Evolutionary conservation across 2,113 vertebrate genomes (phyloP), one percentile per base, ranked within the genome.

Genomic region (Platysternon megacephalum): DNA sequence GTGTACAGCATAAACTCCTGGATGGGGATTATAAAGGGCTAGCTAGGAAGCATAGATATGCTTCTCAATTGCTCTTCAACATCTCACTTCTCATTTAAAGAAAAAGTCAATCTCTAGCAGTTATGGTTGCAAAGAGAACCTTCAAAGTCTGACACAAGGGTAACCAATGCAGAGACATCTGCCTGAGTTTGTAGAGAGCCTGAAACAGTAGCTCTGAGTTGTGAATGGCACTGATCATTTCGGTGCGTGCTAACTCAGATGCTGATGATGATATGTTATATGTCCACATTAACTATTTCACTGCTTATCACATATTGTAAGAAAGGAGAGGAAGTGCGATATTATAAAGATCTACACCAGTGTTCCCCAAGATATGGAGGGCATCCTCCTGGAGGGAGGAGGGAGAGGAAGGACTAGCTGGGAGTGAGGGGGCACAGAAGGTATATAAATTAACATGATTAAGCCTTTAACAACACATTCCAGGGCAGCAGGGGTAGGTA

Each of bases 81-180:
- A 35, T 42, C 10, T 74, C 46, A 79, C 29, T 28, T 46, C 29
- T 49, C 28, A 12, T 74, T 74, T 42, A 74, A 74, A 65, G n/a
- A 39, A 79, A 79, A 49, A 32, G 29, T 35, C 28, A 49, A 4
- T 32, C 29, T 49, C 78, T 79, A 32, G 39, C 68, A 9, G 68
- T 74, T 79, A 32, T 4, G 58, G 56, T 12, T 76, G 19, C 51
- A 65, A 32, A 51, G 51, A 3, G 22, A 79, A 17, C 8, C 61
- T 58, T 11, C 8, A 84, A 81, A 39, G 1, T 14, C 14, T 49
- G 10, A 19, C 19, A 26, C 0, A 65, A 35, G 32, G 14, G 32
- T 65, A 14, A 32, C 32, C 32, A 65, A 65, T 17, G 32, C 32
- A 65, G 14, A 35, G 24, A 21, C 0, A 0, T 46, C 35, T 11